Evolutionary conservation across 2,113 vertebrate species (phyloP).

Genomic region (Notechis scutatus): DNA sequence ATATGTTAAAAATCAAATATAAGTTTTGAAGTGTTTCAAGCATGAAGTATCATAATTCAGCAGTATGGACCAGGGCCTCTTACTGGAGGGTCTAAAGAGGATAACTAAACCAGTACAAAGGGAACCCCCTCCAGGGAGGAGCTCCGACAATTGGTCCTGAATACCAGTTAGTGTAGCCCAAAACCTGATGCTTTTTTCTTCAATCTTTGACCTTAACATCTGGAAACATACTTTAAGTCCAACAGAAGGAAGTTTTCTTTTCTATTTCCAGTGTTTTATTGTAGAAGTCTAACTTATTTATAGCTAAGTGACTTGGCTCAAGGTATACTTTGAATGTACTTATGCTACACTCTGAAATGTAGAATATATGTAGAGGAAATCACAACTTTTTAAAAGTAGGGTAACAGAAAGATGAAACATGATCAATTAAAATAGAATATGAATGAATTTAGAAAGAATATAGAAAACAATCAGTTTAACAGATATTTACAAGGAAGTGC

Average conservation of each 20-base stretch:
- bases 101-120: slow-evolving; percentile 75
- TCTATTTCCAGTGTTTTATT: slow-evolving; percentile 76
- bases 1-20: slow-evolving; percentile 70
- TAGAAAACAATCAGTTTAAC: slow-evolving; percentile 73
- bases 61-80: slow-evolving; percentile 77
- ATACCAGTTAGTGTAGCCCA: slow-evolving; percentile 75
- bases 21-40: slow-evolving; percentile 66
- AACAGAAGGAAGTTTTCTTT: slow-evolving; percentile 89
- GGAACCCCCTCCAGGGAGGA: slow-evolving; percentile 79
- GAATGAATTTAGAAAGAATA: slow-evolving; percentile 71
- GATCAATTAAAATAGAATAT: slow-evolving; percentile 67
- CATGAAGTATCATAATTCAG: slow-evolving; percentile 80
- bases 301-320: slow-evolving; percentile 61
- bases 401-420: slow-evolving; percentile 56
- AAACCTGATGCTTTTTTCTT: slow-evolving; percentile 96
- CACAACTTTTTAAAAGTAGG: slow-evolving; percentile 47
- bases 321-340: slow-evolving; percentile 56
- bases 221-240: slow-evolving; percentile 90
- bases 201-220: slow-evolving; percentile 91
- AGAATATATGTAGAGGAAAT: slow-evolving; percentile 67
- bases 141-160: slow-evolving; percentile 74
- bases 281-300: slow-evolving; percentile 66
- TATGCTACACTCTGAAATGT: slow-evolving; percentile 77
- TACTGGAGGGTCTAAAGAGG: slow-evolving; percentile 74
- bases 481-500: slow-evolving; percentile 73